Percentiles rank a stretch among this genome's conserved stretches.
phyloP scores from a whole-genome alignment of 2,888 invertebrate species.

The Listrodromus nycthemerus region DNA sequence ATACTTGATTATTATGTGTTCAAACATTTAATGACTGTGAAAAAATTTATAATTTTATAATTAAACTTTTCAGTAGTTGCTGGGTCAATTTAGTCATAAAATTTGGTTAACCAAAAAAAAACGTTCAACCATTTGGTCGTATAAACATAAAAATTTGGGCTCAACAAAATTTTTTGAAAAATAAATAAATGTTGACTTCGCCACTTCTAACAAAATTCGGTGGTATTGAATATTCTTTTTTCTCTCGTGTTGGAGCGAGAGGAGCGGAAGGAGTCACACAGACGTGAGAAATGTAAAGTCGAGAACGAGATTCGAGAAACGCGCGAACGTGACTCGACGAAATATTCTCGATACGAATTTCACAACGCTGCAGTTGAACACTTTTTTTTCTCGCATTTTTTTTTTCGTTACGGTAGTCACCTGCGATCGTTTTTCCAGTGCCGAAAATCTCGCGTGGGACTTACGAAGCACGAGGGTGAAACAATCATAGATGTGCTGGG shows the following conservation, averaged over 20 bases:
- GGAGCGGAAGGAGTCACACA: neutral
- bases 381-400: neutral
- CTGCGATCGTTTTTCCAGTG: neutral
- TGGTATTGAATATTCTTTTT: neutral
- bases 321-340: constrained; percentile 20
- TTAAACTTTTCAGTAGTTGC: too few species aligned
- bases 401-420: neutral
- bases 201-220: neutral
- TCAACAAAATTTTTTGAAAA: neutral
- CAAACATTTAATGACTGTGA: too few species aligned
- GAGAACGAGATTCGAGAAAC: neutral
- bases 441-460: neutral
- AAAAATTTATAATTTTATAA: too few species aligned
- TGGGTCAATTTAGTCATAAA: too few species aligned
- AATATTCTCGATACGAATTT: constrained; percentile 23
- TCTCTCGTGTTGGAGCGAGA: neutral
- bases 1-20: too few species aligned
- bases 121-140: too few species aligned
- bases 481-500: constrained; percentile 1
- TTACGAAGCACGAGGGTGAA: neutral
- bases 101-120: too few species aligned
- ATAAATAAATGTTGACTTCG: neutral
- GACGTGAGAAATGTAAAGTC: neutral
- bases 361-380: neutral
- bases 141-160: neutral